Base-by-base conservation (phyloP, 1,140 invertebrate species). In the Matsumurasca onukii region DNA sequence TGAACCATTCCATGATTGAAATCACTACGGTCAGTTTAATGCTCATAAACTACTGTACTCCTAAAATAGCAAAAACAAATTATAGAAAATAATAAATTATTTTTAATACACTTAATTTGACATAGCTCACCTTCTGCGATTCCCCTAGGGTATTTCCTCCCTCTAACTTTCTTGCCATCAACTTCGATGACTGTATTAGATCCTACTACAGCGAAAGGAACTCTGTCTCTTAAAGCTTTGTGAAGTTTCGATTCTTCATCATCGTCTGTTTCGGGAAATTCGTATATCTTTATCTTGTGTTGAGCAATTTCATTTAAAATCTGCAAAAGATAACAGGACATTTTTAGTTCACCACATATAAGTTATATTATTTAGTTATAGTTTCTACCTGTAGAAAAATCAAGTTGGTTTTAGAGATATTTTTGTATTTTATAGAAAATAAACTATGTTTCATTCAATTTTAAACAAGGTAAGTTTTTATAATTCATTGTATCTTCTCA, bases 201-300 rank as follows among this genome's bases (percentile, higher is more conserved):
- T 31, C 98, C 98, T n/a, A 99, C 95, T 27, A 99, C 95, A 20
- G 98, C 98, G 82, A 99, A 99, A 65, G 98, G 98, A 57, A 99
- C 92, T 75, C 93, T 85, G 61, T 89, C 88, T 71, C 91, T 87
- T 70, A 97, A 79, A 72, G 87, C 85, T 78, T 88, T 89, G 65
- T 88, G 78, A 66, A 83, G 86, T 72, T 90, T 88, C 68, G 89
- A 88, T 65, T 84, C 81, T 73, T 91, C 89, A 70, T 91, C 88
- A 66, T 84, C 80, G 72, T 92, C 89, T 67, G 86, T 81, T 74
- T 94, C 92, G 12, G 98, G 97, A 78, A 99, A 99, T 78, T 99
- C 95, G 82, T 99, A 99, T 72, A 99, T 97, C 82, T 97, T 98
- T 73, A 99, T 99, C 84, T 98, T 98, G 81, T 99, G 91, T 79